Evolutionary conservation across 1,140 invertebrate genomes (phyloP).

Genomic region (Papilio dardanus): DNA sequence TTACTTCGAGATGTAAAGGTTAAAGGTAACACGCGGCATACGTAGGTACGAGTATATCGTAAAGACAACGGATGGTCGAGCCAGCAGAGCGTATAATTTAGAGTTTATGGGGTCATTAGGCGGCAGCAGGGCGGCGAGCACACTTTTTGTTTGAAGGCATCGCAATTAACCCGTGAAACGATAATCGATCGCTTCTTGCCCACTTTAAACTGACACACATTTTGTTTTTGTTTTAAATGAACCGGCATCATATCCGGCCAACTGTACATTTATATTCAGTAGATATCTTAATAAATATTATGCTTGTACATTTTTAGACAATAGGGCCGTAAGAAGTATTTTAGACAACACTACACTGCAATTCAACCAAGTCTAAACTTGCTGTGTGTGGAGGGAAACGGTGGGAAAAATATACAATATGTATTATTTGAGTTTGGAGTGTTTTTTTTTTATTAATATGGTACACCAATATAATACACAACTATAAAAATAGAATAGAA

Average conservation of each 20-base stretch:
- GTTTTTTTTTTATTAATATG: no score
- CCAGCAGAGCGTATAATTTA: conserved; percentile 74
- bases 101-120: conserved; percentile 76
- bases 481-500: no score
- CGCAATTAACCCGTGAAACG: conserved; percentile 77
- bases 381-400: background rate
- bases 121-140: conserved; percentile 62
- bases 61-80: conserved; percentile 58
- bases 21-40: conserved; percentile 18
- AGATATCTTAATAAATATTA: no score
- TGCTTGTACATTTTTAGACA: no score
- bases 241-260: background rate
- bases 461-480: no score
- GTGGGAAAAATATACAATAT: no score
- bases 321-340: no score
- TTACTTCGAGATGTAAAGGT: background rate
- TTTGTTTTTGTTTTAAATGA: conserved; percentile 53
- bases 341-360: no score
- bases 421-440: no score
- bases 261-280: background rate
- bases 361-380: no score
- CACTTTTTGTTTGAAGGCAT: conserved; percentile 68
- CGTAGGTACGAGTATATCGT: conserved; percentile 24
- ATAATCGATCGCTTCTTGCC: conserved; percentile 76
- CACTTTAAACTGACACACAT: conserved; percentile 57